Evolutionary conservation across 2,797 vertebrate genomes (phyloP).

Genomic region (Cetoscarus ocellatus): DNA sequence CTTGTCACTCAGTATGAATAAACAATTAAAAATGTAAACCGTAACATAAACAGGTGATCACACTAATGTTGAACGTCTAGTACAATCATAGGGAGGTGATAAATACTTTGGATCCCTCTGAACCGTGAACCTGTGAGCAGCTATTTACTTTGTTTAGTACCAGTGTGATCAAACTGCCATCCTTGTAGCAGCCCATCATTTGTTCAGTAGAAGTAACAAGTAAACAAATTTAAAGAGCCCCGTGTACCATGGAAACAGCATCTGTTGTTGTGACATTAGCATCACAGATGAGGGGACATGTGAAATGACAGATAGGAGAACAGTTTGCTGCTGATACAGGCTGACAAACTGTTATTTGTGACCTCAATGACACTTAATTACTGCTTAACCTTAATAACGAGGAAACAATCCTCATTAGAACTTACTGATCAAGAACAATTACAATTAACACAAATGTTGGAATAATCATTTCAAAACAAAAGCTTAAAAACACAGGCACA

Average conservation of each 20-base stretch:
- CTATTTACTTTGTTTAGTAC: slow-evolving; percentile 17
- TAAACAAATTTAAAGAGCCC: slow-evolving; percentile 10
- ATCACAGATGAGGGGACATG: slow-evolving; percentile 13
- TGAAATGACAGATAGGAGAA: slow-evolving; percentile 19
- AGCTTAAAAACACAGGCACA: slow-evolving; percentile 23
- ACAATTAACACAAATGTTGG: neutral
- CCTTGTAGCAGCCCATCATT: neutral
- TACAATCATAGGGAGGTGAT: slow-evolving; percentile 13
- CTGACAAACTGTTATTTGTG: slow-evolving; percentile 24
- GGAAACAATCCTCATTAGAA: slow-evolving; percentile 16
- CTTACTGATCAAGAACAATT: slow-evolving; percentile 18
- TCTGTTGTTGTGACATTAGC: slow-evolving; percentile 15
- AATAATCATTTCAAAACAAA: neutral
- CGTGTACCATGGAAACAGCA: slow-evolving; percentile 29
- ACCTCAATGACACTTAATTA: slow-evolving; percentile 12
- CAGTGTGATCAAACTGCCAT: slow-evolving; percentile 29
- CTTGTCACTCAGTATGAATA: slow-evolving; percentile 22
- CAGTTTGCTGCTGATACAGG: slow-evolving; percentile 10
- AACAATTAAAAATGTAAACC: slow-evolving; percentile 57
- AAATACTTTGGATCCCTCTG: slow-evolving; percentile 4
- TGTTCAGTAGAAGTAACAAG: slow-evolving; percentile 26
- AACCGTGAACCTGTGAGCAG: slow-evolving; percentile 2
- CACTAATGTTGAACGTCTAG: too few relatives aligned
- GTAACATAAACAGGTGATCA: slow-evolving; percentile 35
- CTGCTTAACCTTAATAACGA: slow-evolving; percentile 23